Evolutionary conservation across 53 echinoderm and acorn worm species (phyloP).

Genomic region (Patiria pectinifera): DNA sequence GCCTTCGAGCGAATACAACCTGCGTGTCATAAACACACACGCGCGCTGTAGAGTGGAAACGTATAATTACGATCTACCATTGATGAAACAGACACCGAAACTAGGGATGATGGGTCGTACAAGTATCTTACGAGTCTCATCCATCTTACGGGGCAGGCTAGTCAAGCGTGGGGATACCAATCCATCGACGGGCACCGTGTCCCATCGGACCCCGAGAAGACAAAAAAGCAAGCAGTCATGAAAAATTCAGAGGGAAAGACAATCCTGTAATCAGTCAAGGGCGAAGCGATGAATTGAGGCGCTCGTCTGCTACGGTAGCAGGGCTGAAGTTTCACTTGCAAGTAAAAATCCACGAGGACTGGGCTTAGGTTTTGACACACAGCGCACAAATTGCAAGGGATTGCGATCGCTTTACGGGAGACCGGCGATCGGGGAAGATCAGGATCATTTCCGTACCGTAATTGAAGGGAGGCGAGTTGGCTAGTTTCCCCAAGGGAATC

Average conservation of each 20-base stretch:
- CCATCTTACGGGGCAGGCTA: neutral
- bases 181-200: neutral
- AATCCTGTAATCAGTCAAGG: constrained; percentile 46
- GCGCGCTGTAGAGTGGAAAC: too few species aligned
- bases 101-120: neutral
- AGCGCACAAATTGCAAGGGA: too few species aligned
- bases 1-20: too few species aligned
- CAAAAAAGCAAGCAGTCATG: constrained; percentile 4
- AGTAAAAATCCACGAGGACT: too few species aligned
- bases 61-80: neutral
- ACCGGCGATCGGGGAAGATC: neutral
- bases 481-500: neutral
- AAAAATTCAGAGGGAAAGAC: constrained; percentile 28
- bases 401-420: neutral
- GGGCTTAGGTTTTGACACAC: neutral
- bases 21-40: too few species aligned
- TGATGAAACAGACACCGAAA: neutral
- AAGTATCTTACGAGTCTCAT: neutral
- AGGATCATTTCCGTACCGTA: neutral
- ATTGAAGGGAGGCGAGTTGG: neutral
- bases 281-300: neutral
- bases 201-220: neutral
- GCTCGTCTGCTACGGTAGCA: neutral
- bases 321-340: neutral
- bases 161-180: neutral